These are phyloP conservation scores for Catharus fuscescens DNA, from an alignment of 2,113 vertebrate species.

Conservation along the genomic window DNA sequence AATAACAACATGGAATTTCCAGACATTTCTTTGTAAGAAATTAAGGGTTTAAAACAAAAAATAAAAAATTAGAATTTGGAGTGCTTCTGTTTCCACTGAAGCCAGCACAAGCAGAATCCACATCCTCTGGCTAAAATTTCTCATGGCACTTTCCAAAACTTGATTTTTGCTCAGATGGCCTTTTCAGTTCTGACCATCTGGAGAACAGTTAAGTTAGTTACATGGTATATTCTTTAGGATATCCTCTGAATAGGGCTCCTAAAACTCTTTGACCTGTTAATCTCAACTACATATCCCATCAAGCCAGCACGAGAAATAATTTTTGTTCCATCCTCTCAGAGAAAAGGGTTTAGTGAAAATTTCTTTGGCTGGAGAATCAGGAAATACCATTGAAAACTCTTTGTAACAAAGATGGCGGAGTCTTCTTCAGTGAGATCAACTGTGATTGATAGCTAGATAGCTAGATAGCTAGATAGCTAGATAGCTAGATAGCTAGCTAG, in stretches of 20 bases:
- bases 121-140: conserved; percentile 55
- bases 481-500: not conserved
- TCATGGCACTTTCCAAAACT: conserved; percentile 41
- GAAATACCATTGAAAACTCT: conserved; percentile 71
- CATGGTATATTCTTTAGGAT: conserved; percentile 17
- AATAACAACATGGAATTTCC: conserved; percentile 48
- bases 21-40: conserved; percentile 2
- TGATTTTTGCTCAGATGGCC: conserved; percentile 51
- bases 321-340: conserved; percentile 24
- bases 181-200: conserved; percentile 59
- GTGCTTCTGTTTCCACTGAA: conserved; percentile 31
- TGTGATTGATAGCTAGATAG: not conserved
- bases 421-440: conserved; percentile 69
- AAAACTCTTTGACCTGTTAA: conserved; percentile 50
- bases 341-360: conserved; percentile 55
- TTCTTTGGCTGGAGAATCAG: conserved; percentile 68
- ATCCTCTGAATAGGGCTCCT: conserved; percentile 24
- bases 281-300: conserved; percentile 54
- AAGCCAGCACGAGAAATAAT: conserved; percentile 58
- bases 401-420: conserved; percentile 66
- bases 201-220: conserved; percentile 33
- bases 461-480: not conserved
- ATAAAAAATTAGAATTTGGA: not conserved
- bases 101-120: conserved; percentile 22
- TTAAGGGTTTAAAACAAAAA: not conserved